A percentile compares a stretch with the other conserved stretches of the same genome.
These are phyloP conservation scores for Drosophila santomea DNA, from an alignment of 1,140 invertebrate species.

Conservation along the genomic window DNA sequence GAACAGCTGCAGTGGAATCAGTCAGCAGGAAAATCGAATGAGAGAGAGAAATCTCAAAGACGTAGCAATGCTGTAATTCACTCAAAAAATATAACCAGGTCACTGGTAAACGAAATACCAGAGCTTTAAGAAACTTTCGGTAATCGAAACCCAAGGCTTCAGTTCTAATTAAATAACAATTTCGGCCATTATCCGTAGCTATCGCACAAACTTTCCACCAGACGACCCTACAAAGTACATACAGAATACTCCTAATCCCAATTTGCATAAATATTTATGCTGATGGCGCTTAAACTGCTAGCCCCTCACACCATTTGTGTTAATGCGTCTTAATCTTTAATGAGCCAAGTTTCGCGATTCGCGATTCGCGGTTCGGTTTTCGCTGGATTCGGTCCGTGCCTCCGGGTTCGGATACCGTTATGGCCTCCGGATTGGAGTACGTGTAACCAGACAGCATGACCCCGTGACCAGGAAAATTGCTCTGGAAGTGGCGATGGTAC, in stretches of 20 bases:
- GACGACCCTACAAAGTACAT: constrained; percentile 39
- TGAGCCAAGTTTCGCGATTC: constrained; percentile 76
- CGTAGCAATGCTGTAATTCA: constrained; percentile 31
- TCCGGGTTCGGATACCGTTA: constrained; percentile 13
- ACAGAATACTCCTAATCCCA: constrained; percentile 78
- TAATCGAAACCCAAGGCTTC: constrained; percentile 38
- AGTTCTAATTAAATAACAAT: constrained; percentile 71
- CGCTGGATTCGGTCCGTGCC: constrained; percentile 8
- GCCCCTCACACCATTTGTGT: constrained; percentile 63
- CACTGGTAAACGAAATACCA: constrained; percentile 6
- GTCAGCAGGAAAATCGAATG: constrained; percentile 21
- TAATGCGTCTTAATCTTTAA: constrained; percentile 83
- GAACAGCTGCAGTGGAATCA: constrained; percentile 39
- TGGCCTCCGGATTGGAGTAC: constrained; percentile 29
- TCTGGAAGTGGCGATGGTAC: constrained; percentile 47
- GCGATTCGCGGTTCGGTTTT: constrained; percentile 58
- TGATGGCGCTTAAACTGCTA: constrained; percentile 68
- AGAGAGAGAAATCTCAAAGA: constrained; percentile 48
- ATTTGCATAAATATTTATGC: constrained; percentile 83
- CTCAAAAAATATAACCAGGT: constrained; percentile 45
- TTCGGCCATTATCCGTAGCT: constrained; percentile 29
- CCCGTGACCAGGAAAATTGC: constrained; percentile 27
- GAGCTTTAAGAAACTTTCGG: constrained; percentile 22
- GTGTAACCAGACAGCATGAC: constrained; percentile 47
- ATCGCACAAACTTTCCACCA: constrained; percentile 36